Conservation (phyloP, 1,140 invertebrate species). For the Drosophila guanche region DNA sequence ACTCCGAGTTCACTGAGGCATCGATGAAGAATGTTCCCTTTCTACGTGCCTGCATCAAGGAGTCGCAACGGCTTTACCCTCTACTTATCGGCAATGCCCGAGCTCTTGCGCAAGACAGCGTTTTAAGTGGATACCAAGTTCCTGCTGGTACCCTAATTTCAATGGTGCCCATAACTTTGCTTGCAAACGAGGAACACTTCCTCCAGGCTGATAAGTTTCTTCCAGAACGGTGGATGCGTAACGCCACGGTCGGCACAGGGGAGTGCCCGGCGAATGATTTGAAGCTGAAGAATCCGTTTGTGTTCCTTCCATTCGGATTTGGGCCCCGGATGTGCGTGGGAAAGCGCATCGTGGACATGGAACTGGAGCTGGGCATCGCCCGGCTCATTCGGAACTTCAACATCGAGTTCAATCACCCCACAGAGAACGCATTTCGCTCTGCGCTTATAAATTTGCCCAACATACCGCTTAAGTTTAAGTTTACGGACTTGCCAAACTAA, state of each 20-base stretch:
- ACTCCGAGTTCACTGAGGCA: conserved; percentile 84
- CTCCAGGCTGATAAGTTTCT: conserved; percentile 84
- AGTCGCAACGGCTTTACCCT: conserved; percentile 85
- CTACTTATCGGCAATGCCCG: conserved; percentile 85
- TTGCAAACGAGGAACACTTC: conserved; percentile 84
- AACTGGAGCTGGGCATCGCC: conserved; percentile 87
- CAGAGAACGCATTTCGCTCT: conserved; percentile 61
- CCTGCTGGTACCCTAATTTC: conserved; percentile 86
- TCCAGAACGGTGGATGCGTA: conserved; percentile 86
- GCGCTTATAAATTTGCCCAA: conserved; percentile 62
- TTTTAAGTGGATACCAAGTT: conserved; percentile 85
- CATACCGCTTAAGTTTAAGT: conserved; percentile 76
- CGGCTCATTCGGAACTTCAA: conserved; percentile 86
- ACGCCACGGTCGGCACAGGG: not conserved
- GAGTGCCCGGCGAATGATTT: conserved; percentile 60
- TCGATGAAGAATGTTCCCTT: conserved; percentile 86
- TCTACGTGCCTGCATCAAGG: conserved; percentile 87
- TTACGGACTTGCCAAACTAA: conserved; percentile 55
- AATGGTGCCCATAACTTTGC: conserved; percentile 84
- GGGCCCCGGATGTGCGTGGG: conserved; percentile 86
- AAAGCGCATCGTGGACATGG: conserved; percentile 89
- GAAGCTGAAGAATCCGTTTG: conserved; percentile 85
- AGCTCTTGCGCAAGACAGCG: conserved; percentile 83
- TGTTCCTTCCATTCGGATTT: conserved; percentile 87
- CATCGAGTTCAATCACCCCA: conserved; percentile 84